Base-by-base conservation (phyloP, 2,888 invertebrate species). In the Tethea ocularis region DNA sequence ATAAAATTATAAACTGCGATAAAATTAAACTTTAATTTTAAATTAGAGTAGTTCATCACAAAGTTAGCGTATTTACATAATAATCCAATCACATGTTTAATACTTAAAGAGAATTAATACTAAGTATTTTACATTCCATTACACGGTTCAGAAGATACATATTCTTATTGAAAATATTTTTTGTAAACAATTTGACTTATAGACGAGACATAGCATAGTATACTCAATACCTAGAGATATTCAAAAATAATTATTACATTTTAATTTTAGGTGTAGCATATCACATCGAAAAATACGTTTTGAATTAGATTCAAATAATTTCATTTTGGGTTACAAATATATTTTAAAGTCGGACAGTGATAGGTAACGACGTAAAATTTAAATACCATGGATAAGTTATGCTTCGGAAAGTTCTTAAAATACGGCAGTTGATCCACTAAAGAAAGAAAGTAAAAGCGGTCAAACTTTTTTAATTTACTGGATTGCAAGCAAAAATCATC, bases 1-100 rank as follows among this genome's bases (percentile, higher is more conserved):
- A n/a, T n/a, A n/a, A 46, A 46, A 46, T 15, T 10, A 46, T n/a
- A 46, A 46, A 41, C 41, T 41, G 5, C 17, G n/a, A n/a, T n/a
- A n/a, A 5, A 41, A 17, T 3, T 41, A 41, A 41, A 46, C 46
- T 46, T 46, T 46, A 46, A 46, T 46, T 46, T 46, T 46, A 20
- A 20, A 46, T 46, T 46, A 41, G n/a, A n/a, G 41, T 7, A 41
- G 41, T 46, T 46, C 20, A 46, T 46, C 46, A 46, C 46, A 20
- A 20, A 46, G 20, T 46, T 7, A 41, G 20, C 46, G 20, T 17
- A 20, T 46, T 46, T 20, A 46, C 46, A 46, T 10, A 20, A 46
- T 46, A 46, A 20, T 46, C 46, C 46, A 46, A 46, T 46, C 46
- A 46, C 46, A 46, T 46, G 20, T 46, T 46, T 46, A 46, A 46